These are phyloP conservation scores for Scomber scombrus DNA, from an alignment of 2,113 vertebrate species.

Conservation along the genomic window DNA sequence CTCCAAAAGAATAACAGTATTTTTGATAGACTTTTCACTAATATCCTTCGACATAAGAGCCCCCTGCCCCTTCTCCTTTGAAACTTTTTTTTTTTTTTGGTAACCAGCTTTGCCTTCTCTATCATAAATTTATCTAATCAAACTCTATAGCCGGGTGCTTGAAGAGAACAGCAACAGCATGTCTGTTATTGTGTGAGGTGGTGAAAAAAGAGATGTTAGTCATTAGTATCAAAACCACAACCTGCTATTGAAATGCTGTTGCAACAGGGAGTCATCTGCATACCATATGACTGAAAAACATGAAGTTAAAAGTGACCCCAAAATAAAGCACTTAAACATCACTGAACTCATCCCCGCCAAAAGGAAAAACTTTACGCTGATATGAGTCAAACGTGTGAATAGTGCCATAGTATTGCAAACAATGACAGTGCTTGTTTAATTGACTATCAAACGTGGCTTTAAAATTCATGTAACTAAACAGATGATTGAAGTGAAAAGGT, in stretches of 20 bases:
- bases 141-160: constrained; percentile 52
- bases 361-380: background rate
- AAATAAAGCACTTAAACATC: constrained; percentile 46
- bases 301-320: constrained; percentile 24
- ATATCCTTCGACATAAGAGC: constrained; percentile 67
- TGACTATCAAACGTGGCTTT: background rate
- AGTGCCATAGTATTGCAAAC: background rate
- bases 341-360: background rate
- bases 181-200: constrained; percentile 5
- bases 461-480: background rate
- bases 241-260: constrained; percentile 17
- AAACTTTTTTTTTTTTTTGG: constrained; percentile 17
- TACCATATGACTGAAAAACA: constrained; percentile 10
- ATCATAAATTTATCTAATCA: constrained; percentile 46
- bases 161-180: constrained; percentile 47
- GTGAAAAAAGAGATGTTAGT: constrained; percentile 6
- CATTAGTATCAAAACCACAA: constrained; percentile 38
- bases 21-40: constrained; percentile 86
- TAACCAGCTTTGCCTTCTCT: constrained; percentile 56
- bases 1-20: constrained; percentile 88
- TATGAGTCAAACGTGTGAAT: background rate
- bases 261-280: constrained; percentile 20
- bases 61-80: constrained; percentile 24
- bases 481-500: background rate
- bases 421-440: background rate